These are phyloP conservation scores for Lepisosteus osseus DNA, from an alignment of 2,113 vertebrate genomes.

Conservation along the genomic window DNA sequence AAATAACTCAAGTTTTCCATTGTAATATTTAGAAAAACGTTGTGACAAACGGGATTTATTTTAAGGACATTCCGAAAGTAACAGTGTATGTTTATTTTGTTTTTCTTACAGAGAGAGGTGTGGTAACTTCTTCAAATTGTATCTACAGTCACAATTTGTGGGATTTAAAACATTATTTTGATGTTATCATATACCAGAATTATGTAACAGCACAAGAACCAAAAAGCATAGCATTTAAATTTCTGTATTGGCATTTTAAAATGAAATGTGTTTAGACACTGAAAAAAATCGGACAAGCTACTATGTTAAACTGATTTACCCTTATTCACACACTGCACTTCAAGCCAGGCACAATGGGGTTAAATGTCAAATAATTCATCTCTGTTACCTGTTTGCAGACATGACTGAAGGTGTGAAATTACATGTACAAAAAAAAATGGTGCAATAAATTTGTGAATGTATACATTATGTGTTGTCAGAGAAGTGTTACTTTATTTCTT, in stretches of 20 bases:
- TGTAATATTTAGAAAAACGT: no score
- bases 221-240: constrained; percentile 6
- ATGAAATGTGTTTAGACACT: constrained; percentile 6
- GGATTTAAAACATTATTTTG: not conserved
- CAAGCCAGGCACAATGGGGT: no score
- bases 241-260: constrained; percentile 6
- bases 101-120: constrained; percentile 1
- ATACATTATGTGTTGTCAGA: not conserved
- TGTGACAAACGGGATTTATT: no score
- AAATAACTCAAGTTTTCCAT: no score
- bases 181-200: not conserved
- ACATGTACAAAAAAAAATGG: constrained; percentile 32
- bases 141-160: not conserved
- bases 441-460: constrained; percentile 55
- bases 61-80: no score
- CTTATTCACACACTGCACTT: no score
- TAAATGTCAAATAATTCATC: not conserved
- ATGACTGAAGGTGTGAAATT: constrained; percentile 34
- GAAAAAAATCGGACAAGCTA: constrained; percentile 2
- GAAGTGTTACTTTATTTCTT: no score
- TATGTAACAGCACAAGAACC: not conserved
- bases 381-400: not conserved
- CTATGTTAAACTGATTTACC: no score
- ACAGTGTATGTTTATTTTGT: no score
- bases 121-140: not conserved